A percentile compares a stretch with the other conserved stretches of the same genome.
phyloP scores from a whole-genome alignment of 2,797 vertebrate genomes.

The Lagorchestes hirsutus region DNA sequence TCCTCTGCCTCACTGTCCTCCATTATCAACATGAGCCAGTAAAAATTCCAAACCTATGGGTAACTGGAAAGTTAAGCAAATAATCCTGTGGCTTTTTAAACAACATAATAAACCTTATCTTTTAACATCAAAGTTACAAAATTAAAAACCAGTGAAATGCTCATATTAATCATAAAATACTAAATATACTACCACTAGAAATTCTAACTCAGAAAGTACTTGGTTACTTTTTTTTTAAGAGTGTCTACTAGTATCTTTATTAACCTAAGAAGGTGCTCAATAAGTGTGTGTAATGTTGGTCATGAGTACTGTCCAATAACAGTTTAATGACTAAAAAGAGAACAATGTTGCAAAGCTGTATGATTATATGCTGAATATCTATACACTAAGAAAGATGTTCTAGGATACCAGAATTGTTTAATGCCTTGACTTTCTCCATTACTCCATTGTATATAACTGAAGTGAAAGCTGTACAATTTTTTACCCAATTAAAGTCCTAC shows the following conservation, averaged over 20 bases:
- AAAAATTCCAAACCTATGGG: background rate
- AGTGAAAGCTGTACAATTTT: constrained; percentile 45
- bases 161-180: constrained; percentile 1
- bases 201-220: background rate
- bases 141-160: constrained; percentile 35
- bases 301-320: background rate
- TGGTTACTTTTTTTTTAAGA: background rate
- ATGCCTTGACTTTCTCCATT: constrained; percentile 37
- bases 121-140: constrained; percentile 26
- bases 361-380: background rate
- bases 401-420: background rate
- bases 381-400: background rate
- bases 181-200: constrained; percentile 41
- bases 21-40: background rate
- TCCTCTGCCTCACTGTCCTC: background rate
- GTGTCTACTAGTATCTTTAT: background rate
- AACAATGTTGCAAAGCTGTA: background rate
- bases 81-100: background rate
- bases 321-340: constrained; percentile 26
- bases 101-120: background rate
- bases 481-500: constrained; percentile 32
- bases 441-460: background rate
- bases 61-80: background rate
- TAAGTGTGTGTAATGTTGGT: background rate
- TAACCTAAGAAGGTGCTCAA: background rate